phyloP scores from a whole-genome alignment of 2,113 vertebrate species.

The Scortum barcoo region DNA sequence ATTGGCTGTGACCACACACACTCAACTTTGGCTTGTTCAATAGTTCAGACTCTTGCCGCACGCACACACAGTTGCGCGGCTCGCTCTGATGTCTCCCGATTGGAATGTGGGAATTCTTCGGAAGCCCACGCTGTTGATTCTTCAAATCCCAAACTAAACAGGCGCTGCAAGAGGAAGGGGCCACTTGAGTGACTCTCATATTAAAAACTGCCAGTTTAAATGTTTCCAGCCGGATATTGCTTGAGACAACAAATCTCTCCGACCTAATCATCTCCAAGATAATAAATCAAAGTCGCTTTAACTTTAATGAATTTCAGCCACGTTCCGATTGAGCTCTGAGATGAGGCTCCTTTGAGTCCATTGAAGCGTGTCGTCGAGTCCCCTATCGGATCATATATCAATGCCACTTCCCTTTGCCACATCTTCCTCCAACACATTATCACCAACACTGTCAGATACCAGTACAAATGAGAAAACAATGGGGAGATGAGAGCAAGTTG shows the following conservation, averaged over 20 bases:
- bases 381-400: constrained; percentile 77
- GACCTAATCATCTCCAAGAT: constrained; percentile 73
- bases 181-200: constrained; percentile 66
- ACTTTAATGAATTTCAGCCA: constrained; percentile 78
- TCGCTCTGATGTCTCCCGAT: constrained; percentile 7
- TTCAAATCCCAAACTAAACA: constrained; percentile 56
- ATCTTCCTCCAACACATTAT: constrained; percentile 72
- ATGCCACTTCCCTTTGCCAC: constrained; percentile 74
- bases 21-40: constrained; percentile 19
- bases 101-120: constrained; percentile 39
- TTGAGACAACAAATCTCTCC: constrained; percentile 72
- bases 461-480: constrained; percentile 81
- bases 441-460: constrained; percentile 73
- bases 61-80: background rate
- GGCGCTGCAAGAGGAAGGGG: constrained; percentile 15
- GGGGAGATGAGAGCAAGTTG: constrained; percentile 75
- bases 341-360: constrained; percentile 70
- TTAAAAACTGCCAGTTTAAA: constrained; percentile 71
- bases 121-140: constrained; percentile 48
- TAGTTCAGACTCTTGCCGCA: constrained; percentile 13
- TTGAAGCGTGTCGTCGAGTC: constrained; percentile 64
- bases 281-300: constrained; percentile 78
- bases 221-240: constrained; percentile 74
- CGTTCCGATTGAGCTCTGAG: constrained; percentile 65
- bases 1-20: constrained; percentile 29